Evolutionary conservation across 2,888 invertebrate genomes (phyloP).

Genomic region (Perdita meconis): DNA sequence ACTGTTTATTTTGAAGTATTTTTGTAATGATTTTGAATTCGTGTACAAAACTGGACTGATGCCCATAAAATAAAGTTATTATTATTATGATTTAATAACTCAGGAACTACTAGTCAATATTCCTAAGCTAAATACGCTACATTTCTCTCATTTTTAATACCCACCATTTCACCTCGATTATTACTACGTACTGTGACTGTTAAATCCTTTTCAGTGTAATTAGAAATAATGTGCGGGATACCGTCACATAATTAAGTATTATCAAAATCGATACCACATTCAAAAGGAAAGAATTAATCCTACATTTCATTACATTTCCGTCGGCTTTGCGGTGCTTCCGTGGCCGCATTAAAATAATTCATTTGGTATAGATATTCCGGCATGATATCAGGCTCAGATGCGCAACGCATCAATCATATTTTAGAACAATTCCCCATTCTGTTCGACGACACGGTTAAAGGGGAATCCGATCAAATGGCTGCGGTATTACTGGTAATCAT

Average conservation of each 20-base stretch:
- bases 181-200: neutral
- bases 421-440: conserved; percentile 51
- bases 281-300: neutral
- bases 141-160: neutral
- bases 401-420: conserved; percentile 44
- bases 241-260: no score
- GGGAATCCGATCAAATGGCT: conserved; percentile 43
- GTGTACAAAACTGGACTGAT: no score
- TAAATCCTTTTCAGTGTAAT: neutral
- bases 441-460: conserved; percentile 20
- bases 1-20: no score
- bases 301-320: conserved; percentile 34
- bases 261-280: neutral
- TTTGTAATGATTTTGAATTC: no score
- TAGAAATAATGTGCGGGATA: no score
- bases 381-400: conserved; percentile 20
- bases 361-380: conserved; percentile 26
- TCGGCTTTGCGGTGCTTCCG: neutral
- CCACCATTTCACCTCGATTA: neutral
- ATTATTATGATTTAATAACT: neutral
- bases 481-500: conserved; percentile 48
- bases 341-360: conserved; percentile 40
- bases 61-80: no score
- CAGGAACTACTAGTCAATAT: neutral
- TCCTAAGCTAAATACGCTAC: neutral